Conservation (phyloP, 2,888 invertebrate species). For the Acronicta psi region DNA sequence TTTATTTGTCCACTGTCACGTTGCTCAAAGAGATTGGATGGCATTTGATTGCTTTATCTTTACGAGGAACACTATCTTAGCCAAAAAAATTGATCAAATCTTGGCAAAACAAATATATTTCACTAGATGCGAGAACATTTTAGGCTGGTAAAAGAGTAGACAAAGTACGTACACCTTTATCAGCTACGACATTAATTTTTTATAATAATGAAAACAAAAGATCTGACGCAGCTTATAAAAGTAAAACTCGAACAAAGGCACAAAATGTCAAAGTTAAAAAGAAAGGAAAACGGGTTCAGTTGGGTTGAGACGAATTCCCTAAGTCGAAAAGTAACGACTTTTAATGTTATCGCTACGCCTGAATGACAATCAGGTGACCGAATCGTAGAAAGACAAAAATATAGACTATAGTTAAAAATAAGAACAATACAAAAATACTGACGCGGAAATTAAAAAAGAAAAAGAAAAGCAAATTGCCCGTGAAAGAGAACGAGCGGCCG, state of each 20-base stretch:
- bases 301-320: conserved; percentile 25
- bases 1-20: too few species aligned
- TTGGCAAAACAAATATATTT: too few species aligned
- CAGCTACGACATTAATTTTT: conserved; percentile 3
- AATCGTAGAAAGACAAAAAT: conserved; percentile 46
- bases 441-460: conserved; percentile 80
- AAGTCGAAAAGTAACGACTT: conserved; percentile 32
- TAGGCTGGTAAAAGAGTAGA: too few species aligned
- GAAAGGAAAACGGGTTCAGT: conserved; percentile 16
- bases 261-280: conserved; percentile 13
- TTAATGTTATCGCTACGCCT: conserved; percentile 33
- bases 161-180: background rate
- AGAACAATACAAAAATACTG: conserved; percentile 77
- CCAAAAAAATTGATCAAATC: too few species aligned
- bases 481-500: conserved; percentile 71
- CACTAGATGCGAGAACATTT: too few species aligned
- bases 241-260: conserved; percentile 17
- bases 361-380: conserved; percentile 20
- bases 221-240: conserved; percentile 7
- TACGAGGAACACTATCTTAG: too few species aligned
- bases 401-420: conserved; percentile 64
- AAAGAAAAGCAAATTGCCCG: conserved; percentile 82
- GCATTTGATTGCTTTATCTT: too few species aligned
- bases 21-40: too few species aligned
- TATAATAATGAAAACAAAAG: conserved; percentile 12